These are phyloP conservation scores for Bombus haemorrhoidalis DNA, from an alignment of 1,140 invertebrate genomes.

Conservation along the genomic window DNA sequence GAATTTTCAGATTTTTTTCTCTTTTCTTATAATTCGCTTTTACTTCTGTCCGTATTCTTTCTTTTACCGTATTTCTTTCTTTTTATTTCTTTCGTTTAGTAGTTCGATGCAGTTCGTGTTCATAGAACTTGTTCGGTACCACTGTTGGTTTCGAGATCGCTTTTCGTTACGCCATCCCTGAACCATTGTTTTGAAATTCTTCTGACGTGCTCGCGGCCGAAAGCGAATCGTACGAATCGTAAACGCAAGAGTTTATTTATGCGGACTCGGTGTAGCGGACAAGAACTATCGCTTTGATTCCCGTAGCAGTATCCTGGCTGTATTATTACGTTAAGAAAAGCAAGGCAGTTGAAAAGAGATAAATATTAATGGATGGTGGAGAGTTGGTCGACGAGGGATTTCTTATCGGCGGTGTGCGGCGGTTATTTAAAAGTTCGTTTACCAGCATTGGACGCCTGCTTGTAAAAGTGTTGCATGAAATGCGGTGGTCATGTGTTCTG, in stretches of 20 bases:
- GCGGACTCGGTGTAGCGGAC: neutral
- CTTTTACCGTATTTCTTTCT: neutral
- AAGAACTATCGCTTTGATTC: neutral
- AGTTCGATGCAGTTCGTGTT: neutral
- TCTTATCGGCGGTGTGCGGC: neutral
- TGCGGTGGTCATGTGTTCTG: neutral
- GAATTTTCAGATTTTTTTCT: neutral
- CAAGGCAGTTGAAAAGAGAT: neutral
- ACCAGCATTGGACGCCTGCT: neutral
- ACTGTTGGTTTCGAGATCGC: neutral
- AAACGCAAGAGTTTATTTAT: neutral
- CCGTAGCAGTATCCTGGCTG: neutral
- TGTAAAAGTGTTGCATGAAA: neutral
- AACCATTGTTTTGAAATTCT: conserved; percentile 2
- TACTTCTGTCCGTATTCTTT: neutral
- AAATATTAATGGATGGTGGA: neutral
- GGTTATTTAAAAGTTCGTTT: neutral
- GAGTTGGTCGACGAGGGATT: neutral
- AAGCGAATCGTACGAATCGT: neutral
- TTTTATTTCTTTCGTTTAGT: neutral
- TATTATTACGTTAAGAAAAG: neutral
- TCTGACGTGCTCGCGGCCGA: neutral
- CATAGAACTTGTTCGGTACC: too few species aligned
- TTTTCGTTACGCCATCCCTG: neutral
- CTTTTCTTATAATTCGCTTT: neutral